A percentile compares a stretch with the other conserved stretches of the same genome.
Conservation (phyloP, 2,797 vertebrate genomes). For the Xenops minutus region DNA sequence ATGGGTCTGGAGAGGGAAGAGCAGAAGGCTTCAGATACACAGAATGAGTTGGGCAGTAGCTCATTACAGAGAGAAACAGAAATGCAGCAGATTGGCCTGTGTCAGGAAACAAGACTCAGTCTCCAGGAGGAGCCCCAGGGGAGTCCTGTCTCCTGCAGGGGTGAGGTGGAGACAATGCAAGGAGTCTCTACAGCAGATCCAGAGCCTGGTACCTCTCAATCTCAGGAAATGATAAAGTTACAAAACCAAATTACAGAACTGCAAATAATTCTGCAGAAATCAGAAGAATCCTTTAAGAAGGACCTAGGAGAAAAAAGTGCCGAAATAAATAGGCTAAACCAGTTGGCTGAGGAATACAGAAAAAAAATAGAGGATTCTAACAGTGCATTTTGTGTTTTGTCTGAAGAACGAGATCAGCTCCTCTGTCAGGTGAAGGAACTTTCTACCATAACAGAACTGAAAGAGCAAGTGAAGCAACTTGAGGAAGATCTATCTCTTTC, state of each 20-base stretch:
- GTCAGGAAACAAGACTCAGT: neutral
- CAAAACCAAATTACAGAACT: conserved; percentile 79
- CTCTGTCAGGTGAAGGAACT: conserved; percentile 67
- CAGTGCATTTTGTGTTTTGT: conserved; percentile 63
- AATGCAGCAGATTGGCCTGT: neutral
- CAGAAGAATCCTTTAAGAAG: conserved; percentile 66
- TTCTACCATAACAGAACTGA: conserved; percentile 49
- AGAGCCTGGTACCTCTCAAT: neutral
- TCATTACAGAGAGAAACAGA: neutral
- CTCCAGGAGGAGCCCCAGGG: neutral
- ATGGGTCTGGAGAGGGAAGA: neutral
- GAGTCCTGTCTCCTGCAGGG: neutral
- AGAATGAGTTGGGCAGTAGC: neutral
- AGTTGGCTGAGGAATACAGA: conserved; percentile 76
- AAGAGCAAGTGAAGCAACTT: conserved; percentile 75
- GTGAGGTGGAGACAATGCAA: neutral
- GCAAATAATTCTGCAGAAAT: conserved; percentile 63
- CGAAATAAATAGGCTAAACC: conserved; percentile 80
- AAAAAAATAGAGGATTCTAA: conserved; percentile 73
- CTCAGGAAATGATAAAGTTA: conserved; percentile 47
- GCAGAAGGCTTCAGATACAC: neutral
- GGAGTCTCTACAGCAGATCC: neutral
- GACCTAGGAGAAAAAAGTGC: conserved; percentile 54
- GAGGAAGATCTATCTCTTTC: conserved; percentile 71
- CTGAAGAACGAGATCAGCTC: conserved; percentile 76